Evolutionary conservation across 2,888 invertebrate species (phyloP).

Genomic region (Zonitis immaculata): DNA sequence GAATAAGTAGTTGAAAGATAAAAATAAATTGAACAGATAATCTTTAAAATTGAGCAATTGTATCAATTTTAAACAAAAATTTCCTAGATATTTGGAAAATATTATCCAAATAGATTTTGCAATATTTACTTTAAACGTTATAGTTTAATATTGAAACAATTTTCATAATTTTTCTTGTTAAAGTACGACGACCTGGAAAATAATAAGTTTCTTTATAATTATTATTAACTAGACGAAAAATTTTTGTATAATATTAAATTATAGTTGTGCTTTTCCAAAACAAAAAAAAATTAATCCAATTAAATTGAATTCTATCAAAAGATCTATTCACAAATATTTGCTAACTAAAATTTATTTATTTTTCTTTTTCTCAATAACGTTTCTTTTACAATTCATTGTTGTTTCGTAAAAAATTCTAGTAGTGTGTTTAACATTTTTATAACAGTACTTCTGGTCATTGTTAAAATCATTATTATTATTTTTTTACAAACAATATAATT

Average conservation of each 20-base stretch:
- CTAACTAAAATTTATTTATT: background rate
- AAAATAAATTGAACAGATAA: no score
- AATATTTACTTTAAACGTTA: background rate
- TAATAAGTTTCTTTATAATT: background rate
- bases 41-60: no score
- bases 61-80: no score
- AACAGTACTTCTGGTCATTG: background rate
- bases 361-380: no score
- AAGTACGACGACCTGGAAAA: background rate
- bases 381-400: background rate
- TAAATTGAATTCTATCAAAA: no score
- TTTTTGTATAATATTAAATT: background rate
- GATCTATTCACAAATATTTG: background rate
- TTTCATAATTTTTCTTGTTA: background rate
- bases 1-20: no score
- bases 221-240: background rate
- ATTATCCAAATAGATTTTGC: background rate
- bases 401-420: background rate
- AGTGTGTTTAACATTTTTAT: background rate
- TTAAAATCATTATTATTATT: background rate
- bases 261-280: no score
- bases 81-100: no score
- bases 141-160: background rate
- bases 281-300: no score
- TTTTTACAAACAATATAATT: background rate